Conservation (phyloP, 2,797 vertebrate genomes). For the Gymnopithys bicolor region DNA sequence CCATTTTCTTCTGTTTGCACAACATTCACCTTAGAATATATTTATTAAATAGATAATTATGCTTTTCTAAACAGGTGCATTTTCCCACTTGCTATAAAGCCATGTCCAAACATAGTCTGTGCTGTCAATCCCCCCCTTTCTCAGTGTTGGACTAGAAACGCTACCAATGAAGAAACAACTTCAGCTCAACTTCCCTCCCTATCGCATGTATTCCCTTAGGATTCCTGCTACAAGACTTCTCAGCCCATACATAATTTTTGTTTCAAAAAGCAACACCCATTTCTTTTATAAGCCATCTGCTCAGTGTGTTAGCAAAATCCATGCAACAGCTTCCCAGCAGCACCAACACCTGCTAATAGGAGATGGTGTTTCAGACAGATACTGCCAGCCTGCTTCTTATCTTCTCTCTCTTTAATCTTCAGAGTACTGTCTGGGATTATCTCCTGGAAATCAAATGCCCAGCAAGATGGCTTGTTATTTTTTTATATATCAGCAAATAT, state of each 20-base stretch:
- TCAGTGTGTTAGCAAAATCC: not conserved
- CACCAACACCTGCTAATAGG: conserved; percentile 39
- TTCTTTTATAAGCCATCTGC: conserved; percentile 26
- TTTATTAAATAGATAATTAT: not conserved
- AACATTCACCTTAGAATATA: not conserved
- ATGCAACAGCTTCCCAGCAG: conserved; percentile 8
- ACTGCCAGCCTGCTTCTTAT: conserved; percentile 41
- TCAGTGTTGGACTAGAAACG: not conserved
- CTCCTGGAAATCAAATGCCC: conserved; percentile 48
- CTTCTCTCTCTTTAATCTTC: conserved; percentile 45
- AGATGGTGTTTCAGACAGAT: conserved; percentile 24
- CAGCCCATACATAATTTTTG: not conserved
- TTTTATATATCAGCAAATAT: not conserved
- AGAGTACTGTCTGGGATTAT: conserved; percentile 27
- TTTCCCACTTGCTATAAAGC: conserved; percentile 1
- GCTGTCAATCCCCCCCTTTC: not conserved
- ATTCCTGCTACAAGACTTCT: not conserved
- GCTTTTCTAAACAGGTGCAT: conserved; percentile 2
- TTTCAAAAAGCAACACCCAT: not conserved
- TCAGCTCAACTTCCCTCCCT: not conserved
- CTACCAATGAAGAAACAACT: not conserved
- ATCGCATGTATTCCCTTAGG: not conserved
- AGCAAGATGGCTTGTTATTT: conserved; percentile 1
- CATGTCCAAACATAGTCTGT: not conserved
- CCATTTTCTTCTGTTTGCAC: not conserved